Base-by-base conservation (phyloP, 53 echinoderm and acorn worm species). In the Paracentrotus lividus region DNA sequence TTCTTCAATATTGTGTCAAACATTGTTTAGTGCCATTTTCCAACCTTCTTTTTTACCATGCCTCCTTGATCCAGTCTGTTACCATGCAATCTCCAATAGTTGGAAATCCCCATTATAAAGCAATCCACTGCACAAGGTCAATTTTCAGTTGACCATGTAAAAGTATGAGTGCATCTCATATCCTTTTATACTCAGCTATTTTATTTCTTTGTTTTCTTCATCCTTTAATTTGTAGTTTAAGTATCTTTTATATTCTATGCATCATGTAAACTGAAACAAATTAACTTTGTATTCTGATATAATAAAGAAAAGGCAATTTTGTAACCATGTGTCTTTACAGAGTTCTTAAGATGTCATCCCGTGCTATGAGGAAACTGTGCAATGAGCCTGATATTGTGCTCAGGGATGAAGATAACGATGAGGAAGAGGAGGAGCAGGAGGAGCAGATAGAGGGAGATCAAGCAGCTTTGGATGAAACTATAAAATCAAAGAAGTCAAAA, bases 401-500 rank as follows among this genome's bases (percentile, higher is more conserved):
- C 60, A 89, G 94, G 69, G 95, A 93, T 24, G 94, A 90, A 51
- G 95, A 69, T 24, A 51, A 88, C 31, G 92, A 66, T 38, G 86
- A 69, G 42, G 95, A 94, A 42, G 89, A 78, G 29, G 94, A 96
- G 53, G 61, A 91, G 38, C 78, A 85, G 76, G 87, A 87, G 51
- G 88, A 87, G 9, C n/a, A n/a, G n/a, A n/a, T n/a, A n/a, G 60
- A 77, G 8, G 78, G 47, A 54, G 92, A 47, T n/a, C 81, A 81
- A 47, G 81, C 26, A 45, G 94, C 88, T 9, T 69, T 67, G 65
- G 85, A 77, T 44, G 66, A 95, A 16, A 85, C 66, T 88, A 66
- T 47, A 12, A 49, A 8, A 7, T 42, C 77, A 12, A 49, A 57
- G 43, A 77, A 92, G 3, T 21, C 57, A 12, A 56, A 78, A 42